Evolutionary conservation across 1,140 invertebrate species (phyloP).

Genomic region (Drosophila tristis): DNA sequence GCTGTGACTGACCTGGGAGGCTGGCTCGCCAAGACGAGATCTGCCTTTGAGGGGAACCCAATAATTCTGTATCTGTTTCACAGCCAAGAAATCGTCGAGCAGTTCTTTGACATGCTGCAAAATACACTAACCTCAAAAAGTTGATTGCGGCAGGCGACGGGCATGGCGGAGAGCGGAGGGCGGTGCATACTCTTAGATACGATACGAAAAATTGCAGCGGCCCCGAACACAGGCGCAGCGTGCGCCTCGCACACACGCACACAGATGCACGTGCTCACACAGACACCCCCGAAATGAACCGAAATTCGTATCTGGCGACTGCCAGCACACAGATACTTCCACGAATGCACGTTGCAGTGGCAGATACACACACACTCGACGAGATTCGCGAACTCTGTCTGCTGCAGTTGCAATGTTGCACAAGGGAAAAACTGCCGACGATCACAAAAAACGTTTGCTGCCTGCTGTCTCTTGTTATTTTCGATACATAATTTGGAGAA

Average conservation of each 20-base stretch:
- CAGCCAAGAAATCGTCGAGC: not conserved
- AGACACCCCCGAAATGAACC: slow-evolving; percentile 55
- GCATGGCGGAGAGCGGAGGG: slow-evolving; percentile 18
- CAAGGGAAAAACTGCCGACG: slow-evolving; percentile 49
- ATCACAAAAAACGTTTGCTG: slow-evolving; percentile 45
- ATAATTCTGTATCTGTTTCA: not conserved
- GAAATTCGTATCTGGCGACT: slow-evolving; percentile 48
- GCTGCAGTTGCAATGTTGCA: slow-evolving; percentile 52
- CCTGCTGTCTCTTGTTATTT: slow-evolving; percentile 2
- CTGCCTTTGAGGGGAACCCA: not conserved
- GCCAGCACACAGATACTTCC: slow-evolving; percentile 25
- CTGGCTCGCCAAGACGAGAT: no score
- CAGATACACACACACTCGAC: slow-evolving; percentile 50
- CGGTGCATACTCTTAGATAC: not conserved
- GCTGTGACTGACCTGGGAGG: no score
- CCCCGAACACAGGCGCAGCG: slow-evolving; percentile 46
- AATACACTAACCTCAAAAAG: slow-evolving; percentile 77
- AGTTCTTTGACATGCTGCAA: slow-evolving; percentile 18
- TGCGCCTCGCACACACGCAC: slow-evolving; percentile 5
- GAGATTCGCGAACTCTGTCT: slow-evolving; percentile 30
- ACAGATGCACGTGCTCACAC: slow-evolving; percentile 73
- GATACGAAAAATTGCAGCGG: slow-evolving; percentile 54
- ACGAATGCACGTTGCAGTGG: slow-evolving; percentile 12
- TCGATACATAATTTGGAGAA: slow-evolving; percentile 8
- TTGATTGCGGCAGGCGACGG: slow-evolving; percentile 64